Percentiles rank a stretch among this genome's conserved stretches.
These are phyloP conservation scores for Actenoides hombroni DNA, from an alignment of 2,113 vertebrate genomes.

Conservation along the genomic window DNA sequence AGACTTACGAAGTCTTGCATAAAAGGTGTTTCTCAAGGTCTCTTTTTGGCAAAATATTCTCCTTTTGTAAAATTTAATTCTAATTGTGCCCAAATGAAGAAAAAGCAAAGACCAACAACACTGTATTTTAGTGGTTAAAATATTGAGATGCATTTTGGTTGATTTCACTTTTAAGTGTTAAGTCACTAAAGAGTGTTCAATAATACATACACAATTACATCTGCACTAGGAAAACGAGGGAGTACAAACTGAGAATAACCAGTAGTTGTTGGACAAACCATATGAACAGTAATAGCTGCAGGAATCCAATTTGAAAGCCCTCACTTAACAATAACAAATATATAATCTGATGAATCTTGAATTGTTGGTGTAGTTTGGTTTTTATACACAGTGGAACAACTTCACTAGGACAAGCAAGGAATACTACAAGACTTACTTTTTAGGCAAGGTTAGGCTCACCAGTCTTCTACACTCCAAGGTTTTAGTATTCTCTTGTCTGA, in stretches of 20 bases:
- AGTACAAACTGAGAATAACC: not conserved
- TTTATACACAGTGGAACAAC: not conserved
- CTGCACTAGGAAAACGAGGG: not conserved
- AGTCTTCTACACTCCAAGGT: rapidly evolving
- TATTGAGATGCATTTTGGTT: not conserved
- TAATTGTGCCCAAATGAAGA: not conserved
- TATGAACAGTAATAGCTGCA: not conserved
- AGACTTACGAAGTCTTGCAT: not conserved
- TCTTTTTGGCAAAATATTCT: not conserved
- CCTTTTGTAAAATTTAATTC: not conserved
- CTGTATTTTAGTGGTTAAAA: not conserved
- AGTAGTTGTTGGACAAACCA: not conserved
- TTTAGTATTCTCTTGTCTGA: not conserved
- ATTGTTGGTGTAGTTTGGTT: not conserved
- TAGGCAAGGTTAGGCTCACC: not conserved
- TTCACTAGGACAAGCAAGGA: not conserved
- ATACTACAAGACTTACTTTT: not conserved
- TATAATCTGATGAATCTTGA: not conserved
- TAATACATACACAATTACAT: not conserved
- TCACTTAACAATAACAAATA: not conserved
- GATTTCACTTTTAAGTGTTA: not conserved
- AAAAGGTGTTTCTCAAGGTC: not conserved
- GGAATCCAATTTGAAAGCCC: not conserved
- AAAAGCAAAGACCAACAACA: not conserved
- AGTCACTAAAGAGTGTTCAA: not conserved